phyloP scores from a whole-genome alignment of 2,797 vertebrate genomes.

The Varecia variegata region DNA sequence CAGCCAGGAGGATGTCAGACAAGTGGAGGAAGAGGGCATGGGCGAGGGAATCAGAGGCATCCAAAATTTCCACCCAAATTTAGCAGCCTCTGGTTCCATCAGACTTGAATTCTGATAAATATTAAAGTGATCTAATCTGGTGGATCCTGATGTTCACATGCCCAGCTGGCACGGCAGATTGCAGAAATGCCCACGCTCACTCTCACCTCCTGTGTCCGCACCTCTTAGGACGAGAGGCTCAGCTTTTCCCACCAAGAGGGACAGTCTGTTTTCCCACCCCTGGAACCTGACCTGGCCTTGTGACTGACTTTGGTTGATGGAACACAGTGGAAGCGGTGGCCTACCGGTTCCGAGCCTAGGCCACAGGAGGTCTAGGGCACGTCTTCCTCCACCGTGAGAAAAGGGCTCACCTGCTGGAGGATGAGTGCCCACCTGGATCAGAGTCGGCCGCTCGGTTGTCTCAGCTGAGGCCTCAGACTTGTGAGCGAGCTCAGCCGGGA shows the following conservation, averaged over 20 bases:
- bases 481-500: accelerated
- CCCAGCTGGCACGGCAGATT: accelerated
- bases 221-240: accelerated
- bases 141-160: not conserved
- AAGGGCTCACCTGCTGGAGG: not conserved
- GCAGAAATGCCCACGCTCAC: accelerated
- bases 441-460: not conserved
- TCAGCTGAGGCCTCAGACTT: not conserved
- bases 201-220: not conserved
- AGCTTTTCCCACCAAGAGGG: not conserved
- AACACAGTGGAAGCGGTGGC: accelerated
- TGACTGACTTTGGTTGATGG: not conserved
- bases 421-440: not conserved
- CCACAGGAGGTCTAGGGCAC: not conserved
- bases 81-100: not conserved
- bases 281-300: not conserved
- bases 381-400: not conserved
- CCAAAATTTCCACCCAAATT: not conserved
- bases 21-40: not conserved
- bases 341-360: not conserved
- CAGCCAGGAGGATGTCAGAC: not conserved
- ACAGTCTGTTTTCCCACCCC: not conserved
- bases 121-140: not conserved
- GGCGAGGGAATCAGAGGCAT: not conserved
- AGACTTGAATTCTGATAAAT: not conserved